These are phyloP conservation scores for Tenthredo mesomela DNA, from an alignment of 2,888 invertebrate genomes.

Conservation along the genomic window DNA sequence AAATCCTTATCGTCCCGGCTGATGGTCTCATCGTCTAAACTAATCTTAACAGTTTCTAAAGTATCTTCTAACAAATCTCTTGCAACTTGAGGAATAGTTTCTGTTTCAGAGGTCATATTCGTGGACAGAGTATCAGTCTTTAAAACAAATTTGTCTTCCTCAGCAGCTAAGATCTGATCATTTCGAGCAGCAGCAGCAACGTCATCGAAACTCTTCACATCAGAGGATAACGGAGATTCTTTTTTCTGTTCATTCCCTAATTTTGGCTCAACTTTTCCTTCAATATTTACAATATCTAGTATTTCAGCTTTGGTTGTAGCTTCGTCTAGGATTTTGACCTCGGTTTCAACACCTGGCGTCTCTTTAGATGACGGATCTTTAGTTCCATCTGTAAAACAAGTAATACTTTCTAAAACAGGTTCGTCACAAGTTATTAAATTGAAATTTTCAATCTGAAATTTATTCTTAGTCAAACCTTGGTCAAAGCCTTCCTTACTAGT, in stretches of 20 bases:
- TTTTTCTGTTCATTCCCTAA: neutral
- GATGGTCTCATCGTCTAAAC: neutral
- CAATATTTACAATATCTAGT: neutral
- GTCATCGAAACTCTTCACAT: neutral
- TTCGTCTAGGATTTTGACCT: neutral
- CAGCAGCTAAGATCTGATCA: neutral
- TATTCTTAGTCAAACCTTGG: neutral
- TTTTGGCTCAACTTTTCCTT: neutral
- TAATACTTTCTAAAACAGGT: neutral
- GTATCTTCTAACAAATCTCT: neutral
- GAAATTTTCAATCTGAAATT: neutral
- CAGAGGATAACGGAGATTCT: neutral
- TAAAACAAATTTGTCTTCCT: neutral
- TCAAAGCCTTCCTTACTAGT: neutral
- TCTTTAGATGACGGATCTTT: neutral
- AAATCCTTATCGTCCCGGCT: neutral
- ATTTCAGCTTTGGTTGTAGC: neutral
- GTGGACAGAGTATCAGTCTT: neutral
- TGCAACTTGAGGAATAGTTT: conserved; percentile 15
- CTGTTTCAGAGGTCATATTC: neutral
- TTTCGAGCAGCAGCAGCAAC: neutral
- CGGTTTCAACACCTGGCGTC: neutral
- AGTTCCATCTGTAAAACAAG: neutral
- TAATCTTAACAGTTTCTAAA: neutral
- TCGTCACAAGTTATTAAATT: neutral